Evolutionary conservation across 2,113 vertebrate genomes (phyloP).

Genomic region (Lipophrys pholis): DNA sequence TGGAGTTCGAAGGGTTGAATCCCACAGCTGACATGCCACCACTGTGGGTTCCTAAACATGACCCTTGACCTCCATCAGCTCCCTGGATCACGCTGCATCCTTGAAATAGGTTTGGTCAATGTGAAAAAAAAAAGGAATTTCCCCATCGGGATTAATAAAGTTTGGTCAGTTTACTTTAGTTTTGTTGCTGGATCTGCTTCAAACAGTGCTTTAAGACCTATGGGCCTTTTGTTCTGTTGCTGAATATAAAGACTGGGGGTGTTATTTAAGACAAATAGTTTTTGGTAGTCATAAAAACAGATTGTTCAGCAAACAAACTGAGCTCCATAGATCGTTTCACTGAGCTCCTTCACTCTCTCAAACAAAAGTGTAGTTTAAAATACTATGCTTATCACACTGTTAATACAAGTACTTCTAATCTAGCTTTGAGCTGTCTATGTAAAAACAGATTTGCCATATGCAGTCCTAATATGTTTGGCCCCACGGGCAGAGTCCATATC

Average conservation of each 20-base stretch:
- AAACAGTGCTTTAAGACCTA: not conserved
- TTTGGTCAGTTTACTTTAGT: too few relatives aligned
- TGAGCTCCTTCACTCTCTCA: not conserved
- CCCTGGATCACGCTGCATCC: too few relatives aligned
- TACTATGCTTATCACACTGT: slow-evolving; percentile 21
- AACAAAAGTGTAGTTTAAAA: slow-evolving; percentile 7
- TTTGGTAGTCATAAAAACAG: not conserved
- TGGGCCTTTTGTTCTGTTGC: not conserved
- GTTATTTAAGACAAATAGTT: not conserved
- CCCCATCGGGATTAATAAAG: too few relatives aligned
- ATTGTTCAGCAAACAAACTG: not conserved
- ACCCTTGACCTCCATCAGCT: too few relatives aligned
- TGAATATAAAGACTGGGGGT: not conserved
- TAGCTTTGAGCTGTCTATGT: slow-evolving; percentile 4
- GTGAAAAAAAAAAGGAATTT: too few relatives aligned
- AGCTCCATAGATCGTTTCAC: slow-evolving; percentile 10
- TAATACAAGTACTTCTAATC: slow-evolving; percentile 34
- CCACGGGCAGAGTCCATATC: slow-evolving; percentile 19
- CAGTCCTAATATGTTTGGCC: slow-evolving; percentile 19
- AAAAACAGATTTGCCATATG: slow-evolving; percentile 30
- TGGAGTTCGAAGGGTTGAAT: too few relatives aligned
- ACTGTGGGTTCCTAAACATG: too few relatives aligned
- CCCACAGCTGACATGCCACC: too few relatives aligned
- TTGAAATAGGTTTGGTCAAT: too few relatives aligned
- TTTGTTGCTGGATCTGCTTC: not conserved